Conservation (phyloP, 1,140 invertebrate genomes). For the Pogonus chalceus region DNA sequence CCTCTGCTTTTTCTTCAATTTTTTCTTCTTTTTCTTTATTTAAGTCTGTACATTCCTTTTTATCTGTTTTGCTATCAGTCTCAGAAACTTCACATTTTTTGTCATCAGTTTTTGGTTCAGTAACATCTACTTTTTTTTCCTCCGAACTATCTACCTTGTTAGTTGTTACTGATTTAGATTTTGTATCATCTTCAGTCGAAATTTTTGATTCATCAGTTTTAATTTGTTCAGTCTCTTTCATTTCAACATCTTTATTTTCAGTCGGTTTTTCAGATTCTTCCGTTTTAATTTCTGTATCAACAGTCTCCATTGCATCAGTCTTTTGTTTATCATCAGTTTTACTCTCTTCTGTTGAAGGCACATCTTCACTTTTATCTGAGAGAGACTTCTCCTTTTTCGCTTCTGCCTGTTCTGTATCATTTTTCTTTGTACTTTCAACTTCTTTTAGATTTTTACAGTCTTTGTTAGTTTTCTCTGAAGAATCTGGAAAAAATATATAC, state of each 20-base stretch:
- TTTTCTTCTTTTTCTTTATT: constrained; percentile 4
- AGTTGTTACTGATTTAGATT: too few species aligned
- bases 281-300: neutral
- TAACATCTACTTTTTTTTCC: neutral
- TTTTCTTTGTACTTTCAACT: too few species aligned
- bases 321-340: neutral
- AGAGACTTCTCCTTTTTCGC: neutral
- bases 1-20: constrained; percentile 6
- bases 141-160: neutral
- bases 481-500: too few species aligned
- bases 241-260: constrained; percentile 1
- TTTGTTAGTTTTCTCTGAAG: too few species aligned
- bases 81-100: constrained; percentile 1
- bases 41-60: neutral
- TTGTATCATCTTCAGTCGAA: too few species aligned
- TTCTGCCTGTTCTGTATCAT: neutral
- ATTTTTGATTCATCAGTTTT: neutral
- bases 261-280: neutral
- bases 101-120: constrained; percentile 11
- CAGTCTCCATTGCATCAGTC: neutral
- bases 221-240: neutral
- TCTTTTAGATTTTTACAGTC: too few species aligned
- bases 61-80: constrained; percentile 1
- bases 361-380: neutral
- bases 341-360: neutral